Evolutionary conservation across 2,797 vertebrate genomes (phyloP).

Genomic region (Euphonia xanthogaster): DNA sequence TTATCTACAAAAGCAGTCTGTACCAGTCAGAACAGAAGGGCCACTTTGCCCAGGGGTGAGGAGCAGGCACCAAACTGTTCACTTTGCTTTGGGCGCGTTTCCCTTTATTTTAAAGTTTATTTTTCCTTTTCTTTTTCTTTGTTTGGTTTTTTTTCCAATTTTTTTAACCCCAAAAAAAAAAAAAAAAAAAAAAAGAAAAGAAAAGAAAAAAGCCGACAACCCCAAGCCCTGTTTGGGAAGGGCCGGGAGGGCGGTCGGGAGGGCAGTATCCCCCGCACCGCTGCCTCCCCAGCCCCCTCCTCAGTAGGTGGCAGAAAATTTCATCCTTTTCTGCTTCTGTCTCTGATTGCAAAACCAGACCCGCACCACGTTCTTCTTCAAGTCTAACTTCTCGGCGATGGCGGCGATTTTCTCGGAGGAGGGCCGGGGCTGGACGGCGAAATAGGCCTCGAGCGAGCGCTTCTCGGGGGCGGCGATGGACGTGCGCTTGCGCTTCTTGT

Average conservation of each 20-base stretch:
- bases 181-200: not conserved
- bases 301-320: constrained; percentile 91
- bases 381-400: constrained; percentile 91
- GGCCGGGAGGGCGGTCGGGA: rapidly evolving
- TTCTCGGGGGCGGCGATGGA: constrained; percentile 92
- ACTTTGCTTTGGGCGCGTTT: not conserved
- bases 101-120: not conserved
- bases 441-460: constrained; percentile 90
- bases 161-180: not conserved
- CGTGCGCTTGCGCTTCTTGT: constrained; percentile 91
- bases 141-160: not conserved
- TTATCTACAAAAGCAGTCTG: constrained; percentile 58
- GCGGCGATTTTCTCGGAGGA: constrained; percentile 93
- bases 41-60: not conserved
- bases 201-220: not conserved
- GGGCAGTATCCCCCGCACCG: not conserved
- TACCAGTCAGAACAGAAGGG: constrained; percentile 3
- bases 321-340: constrained; percentile 96
- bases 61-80: constrained; percentile 27
- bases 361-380: constrained; percentile 93
- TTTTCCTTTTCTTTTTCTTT: not conserved
- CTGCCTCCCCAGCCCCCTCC: not conserved
- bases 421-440: constrained; percentile 89
- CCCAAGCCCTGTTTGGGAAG: not conserved
- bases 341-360: constrained; percentile 95